Conservation (phyloP, 2,113 vertebrate species). For the Serinus canaria region DNA sequence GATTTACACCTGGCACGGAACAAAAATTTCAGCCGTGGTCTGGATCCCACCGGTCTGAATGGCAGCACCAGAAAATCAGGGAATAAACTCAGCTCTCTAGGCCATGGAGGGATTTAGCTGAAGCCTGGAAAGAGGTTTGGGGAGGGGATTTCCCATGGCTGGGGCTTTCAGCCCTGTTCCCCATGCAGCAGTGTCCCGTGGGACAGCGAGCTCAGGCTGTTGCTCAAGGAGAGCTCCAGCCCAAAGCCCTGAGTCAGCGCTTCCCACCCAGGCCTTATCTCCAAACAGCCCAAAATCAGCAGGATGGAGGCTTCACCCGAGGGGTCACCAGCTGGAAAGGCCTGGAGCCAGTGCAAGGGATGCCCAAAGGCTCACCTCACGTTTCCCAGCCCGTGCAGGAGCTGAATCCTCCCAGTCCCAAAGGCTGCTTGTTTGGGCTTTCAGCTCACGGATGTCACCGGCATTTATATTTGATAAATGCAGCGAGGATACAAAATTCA, state of each 20-base stretch:
- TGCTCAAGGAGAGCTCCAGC: not conserved
- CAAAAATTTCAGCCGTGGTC: not conserved
- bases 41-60: rapidly evolving
- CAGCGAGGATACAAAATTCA: not conserved
- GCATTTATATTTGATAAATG: not conserved
- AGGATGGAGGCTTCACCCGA: rapidly evolving
- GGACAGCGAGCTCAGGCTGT: rapidly evolving
- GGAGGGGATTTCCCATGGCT: not conserved
- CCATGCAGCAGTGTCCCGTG: rapidly evolving
- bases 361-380: not conserved
- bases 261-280: not conserved
- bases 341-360: not conserved
- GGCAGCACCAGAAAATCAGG: rapidly evolving
- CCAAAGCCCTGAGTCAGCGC: not conserved
- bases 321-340: not conserved
- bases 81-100: rapidly evolving
- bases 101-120: rapidly evolving
- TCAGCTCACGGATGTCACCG: not conserved
- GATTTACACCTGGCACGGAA: rapidly evolving
- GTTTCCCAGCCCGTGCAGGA: rapidly evolving
- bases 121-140: not conserved
- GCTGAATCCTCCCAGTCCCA: not conserved
- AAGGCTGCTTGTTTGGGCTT: not conserved
- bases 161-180: not conserved
- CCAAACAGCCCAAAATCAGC: not conserved